Evolutionary conservation across 2,888 invertebrate genomes (phyloP), one percentile per base, ranked within the genome.

Genomic region (Acanthosepion lycidas): DNA sequence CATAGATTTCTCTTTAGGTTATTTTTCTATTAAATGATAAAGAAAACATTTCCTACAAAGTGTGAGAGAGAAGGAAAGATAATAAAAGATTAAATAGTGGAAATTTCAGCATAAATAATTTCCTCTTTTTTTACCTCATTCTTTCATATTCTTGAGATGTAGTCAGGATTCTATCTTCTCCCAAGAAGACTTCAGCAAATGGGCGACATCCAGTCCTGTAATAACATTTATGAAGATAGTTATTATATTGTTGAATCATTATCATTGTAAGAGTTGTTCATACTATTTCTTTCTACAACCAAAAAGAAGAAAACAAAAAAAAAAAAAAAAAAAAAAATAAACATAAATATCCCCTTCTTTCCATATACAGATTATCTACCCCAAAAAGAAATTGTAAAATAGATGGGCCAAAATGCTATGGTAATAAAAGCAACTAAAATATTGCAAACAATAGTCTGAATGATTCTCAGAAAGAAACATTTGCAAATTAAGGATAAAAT

Each of bases 81-180:
- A 59, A 20, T 59, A 59, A 6, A 23, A 20, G 23, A 59, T 6
- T 6, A 23, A 23, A 59, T 23, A 59, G 23, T 23, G 6, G 6
- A 23, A 23, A 59, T 20, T 23, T 23, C 20, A 59, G 23, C 20
- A 20, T 59, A 6, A 20, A 6, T 6, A 59, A 59, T 6, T 59
- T 59, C 20, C 20, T 20, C 15, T 6, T 23, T 2, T 78, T 48
- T 94, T 48, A 97, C 98, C 98, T 98, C 98, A 99, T 98, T 96
- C 98, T 98, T 96, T 99, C 99, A 97, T 99, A 99, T 95, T 99
- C 99, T 96, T 98, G 98, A 95, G 98, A 98, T 0, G 99, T 99
- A 0, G 98, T 98, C 96, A 98, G 98, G 91, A 99, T 98, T 96
- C 98, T 98, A 94, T 97, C 97, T 96, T 98, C 98, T 96, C 99